Conservation (phyloP, 2,888 invertebrate species). For the Melinaea marsaeus region DNA sequence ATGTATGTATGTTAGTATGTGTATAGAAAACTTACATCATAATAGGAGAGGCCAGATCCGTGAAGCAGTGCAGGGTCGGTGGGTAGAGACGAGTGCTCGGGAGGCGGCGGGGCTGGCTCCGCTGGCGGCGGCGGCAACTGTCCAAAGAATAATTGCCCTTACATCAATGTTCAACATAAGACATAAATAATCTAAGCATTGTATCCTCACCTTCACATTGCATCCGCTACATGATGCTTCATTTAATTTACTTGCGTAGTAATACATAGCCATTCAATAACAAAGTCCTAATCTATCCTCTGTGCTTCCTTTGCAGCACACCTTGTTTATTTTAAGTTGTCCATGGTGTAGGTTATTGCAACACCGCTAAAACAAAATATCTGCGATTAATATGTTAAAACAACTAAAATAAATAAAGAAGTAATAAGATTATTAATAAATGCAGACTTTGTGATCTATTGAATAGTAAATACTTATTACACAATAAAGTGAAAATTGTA, state of each 20-base stretch:
- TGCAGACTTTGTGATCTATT: too few species aligned
- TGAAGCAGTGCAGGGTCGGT: conserved; percentile 57
- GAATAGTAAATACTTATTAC: too few species aligned
- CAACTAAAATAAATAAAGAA: too few species aligned
- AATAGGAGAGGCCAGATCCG: conserved; percentile 66
- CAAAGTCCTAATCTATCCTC: conserved; percentile 38
- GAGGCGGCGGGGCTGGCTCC: conserved; percentile 58
- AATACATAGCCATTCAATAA: conserved; percentile 82
- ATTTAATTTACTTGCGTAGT: conserved; percentile 83
- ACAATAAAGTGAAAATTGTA: too few species aligned
- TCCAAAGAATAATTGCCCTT: background rate
- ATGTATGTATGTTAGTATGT: too few species aligned
- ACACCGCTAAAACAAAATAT: background rate
- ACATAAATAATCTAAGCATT: too few species aligned
- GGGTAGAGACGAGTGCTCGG: conserved; percentile 51
- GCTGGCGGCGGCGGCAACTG: conserved; percentile 52
- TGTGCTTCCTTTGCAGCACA: conserved; percentile 20
- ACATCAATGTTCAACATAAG: too few species aligned
- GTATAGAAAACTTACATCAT: conserved; percentile 57
- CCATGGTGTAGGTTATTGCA: conserved; percentile 16
- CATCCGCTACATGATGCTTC: conserved; percentile 80
- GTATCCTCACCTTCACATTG: conserved; percentile 51
- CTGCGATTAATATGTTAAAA: background rate
- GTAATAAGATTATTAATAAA: too few species aligned
- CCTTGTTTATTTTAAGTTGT: conserved; percentile 22